phyloP scores from a whole-genome alignment of 1,140 invertebrate species.

The Triops cancriformis region DNA sequence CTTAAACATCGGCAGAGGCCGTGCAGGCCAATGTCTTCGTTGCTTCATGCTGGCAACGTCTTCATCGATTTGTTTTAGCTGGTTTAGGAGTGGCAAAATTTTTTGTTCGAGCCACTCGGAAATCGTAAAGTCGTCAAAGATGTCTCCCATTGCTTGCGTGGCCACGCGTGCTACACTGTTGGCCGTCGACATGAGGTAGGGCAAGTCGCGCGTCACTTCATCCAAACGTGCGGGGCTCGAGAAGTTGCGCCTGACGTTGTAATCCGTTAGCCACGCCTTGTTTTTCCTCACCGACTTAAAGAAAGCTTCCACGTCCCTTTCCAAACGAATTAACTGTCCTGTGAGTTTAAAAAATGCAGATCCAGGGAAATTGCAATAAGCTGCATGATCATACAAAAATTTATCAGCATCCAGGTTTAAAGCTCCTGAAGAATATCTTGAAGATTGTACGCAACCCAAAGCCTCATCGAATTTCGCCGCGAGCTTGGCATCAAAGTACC shows the following conservation, averaged over 20 bases:
- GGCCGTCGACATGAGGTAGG: slow-evolving; percentile 40
- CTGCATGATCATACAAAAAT: slow-evolving; percentile 49
- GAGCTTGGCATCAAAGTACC: slow-evolving; percentile 51
- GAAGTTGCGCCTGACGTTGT: slow-evolving; percentile 68
- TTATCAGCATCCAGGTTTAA: slow-evolving; percentile 50
- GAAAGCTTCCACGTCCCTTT: slow-evolving; percentile 39
- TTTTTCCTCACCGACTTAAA: slow-evolving; percentile 34
- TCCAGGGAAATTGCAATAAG: slow-evolving; percentile 48
- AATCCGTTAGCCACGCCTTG: slow-evolving; percentile 66
- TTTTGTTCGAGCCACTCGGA: slow-evolving; percentile 65
- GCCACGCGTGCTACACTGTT: slow-evolving; percentile 50
- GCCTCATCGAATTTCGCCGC: slow-evolving; percentile 46
- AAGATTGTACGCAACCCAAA: slow-evolving; percentile 44
- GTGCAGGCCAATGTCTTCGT: slow-evolving; percentile 46
- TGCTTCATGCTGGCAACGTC: slow-evolving; percentile 47
- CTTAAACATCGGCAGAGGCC: slow-evolving; percentile 40
- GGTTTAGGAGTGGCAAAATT: slow-evolving; percentile 47
- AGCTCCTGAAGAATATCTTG: slow-evolving; percentile 36
- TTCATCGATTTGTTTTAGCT: slow-evolving; percentile 46
- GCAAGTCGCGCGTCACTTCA: slow-evolving; percentile 54
- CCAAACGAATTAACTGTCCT: slow-evolving; percentile 45
- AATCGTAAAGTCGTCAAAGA: slow-evolving; percentile 64
- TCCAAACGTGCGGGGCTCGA: slow-evolving; percentile 62
- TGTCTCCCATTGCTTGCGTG: slow-evolving; percentile 52
- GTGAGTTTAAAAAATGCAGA: slow-evolving; percentile 50